Evolutionary conservation across 2,888 invertebrate genomes (phyloP).

Genomic region (Ecdyonurus torrentis): DNA sequence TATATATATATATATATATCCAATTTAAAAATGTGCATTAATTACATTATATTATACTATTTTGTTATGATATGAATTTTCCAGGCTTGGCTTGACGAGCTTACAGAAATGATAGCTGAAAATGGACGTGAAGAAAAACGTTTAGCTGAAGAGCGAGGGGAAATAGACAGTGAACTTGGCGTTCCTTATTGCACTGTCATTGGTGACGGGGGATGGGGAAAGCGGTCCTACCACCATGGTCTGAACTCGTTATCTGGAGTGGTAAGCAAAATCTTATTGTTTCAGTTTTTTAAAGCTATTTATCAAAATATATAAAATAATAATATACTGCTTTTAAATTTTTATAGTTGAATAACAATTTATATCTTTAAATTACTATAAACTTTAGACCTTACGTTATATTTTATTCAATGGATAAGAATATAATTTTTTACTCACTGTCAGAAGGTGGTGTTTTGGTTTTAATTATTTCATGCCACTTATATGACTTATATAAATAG

Average conservation of each 20-base stretch:
- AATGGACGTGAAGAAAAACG: constrained; percentile 28
- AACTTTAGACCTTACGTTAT: no score
- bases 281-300: not conserved
- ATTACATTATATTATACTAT: no score
- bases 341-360: no score
- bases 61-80: constrained; percentile 5
- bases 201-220: not conserved
- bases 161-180: not conserved
- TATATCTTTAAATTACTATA: no score
- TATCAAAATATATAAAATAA: not conserved
- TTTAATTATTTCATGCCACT: no score
- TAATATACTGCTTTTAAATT: no score
- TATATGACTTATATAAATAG: no score
- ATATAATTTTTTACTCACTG: no score
- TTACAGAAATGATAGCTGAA: constrained; percentile 10
- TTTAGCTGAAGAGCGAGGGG: constrained; percentile 18
- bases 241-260: not conserved
- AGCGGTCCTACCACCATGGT: not conserved
- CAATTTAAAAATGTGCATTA: no score
- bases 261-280: not conserved
- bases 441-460: no score
- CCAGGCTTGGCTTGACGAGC: constrained; percentile 2
- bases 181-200: not conserved
- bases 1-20: no score
- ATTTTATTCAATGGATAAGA: no score